Evolutionary conservation across 1,140 invertebrate species (phyloP), one percentile per base, ranked within the genome.

Genomic region (Cyclina sinensis): DNA sequence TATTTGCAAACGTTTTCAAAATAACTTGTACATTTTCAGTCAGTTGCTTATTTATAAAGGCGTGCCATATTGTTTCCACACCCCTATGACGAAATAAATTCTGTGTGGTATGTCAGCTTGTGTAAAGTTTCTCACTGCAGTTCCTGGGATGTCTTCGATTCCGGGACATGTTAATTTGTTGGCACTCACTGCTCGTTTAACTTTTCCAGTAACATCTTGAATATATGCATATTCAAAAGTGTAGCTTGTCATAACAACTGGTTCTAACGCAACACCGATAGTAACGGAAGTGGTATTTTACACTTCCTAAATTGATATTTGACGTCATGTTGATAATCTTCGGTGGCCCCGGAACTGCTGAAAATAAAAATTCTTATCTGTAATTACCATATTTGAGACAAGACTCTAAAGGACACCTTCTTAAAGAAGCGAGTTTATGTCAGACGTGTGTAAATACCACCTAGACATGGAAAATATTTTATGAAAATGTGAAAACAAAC

Each of bases 221-320:
- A 93, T 91, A 65, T 86, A 86, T 21, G 51, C 70, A 54, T 86
- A 86, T 37, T 54, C 32, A 39, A 93, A 93, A 9, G 86, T 88
- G 21, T 90, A 89, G 7, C 70, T 68, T 27, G 74, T 76, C 9
- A 93, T 65, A 18, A 92, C 82, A 18, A 92, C 91, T 18, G 92
- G 92, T 54, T 92, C 88, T 51, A 94, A 80, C 21, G 88, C 81
- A n/a, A 94, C 74, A 27, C 82, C 87, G 5, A 93, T 92, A n/a
- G 90, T 89, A 21, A 92, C 88, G 18, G 79, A 79, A 0, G 89
- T 91, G 0, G 90, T 62, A 68, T 91, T 92, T 24, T 92, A 73
- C 39, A 93, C 79, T 16, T 89, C 68, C 12, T 91, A 91, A 16
- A 86, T 27, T n/a, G 74, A 43, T 43, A 43, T 43, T 14, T 43